Evolutionary conservation across 1,140 invertebrate genomes (phyloP), one percentile per base, ranked within the genome.

Genomic region (Aphaenogaster rudis): DNA sequence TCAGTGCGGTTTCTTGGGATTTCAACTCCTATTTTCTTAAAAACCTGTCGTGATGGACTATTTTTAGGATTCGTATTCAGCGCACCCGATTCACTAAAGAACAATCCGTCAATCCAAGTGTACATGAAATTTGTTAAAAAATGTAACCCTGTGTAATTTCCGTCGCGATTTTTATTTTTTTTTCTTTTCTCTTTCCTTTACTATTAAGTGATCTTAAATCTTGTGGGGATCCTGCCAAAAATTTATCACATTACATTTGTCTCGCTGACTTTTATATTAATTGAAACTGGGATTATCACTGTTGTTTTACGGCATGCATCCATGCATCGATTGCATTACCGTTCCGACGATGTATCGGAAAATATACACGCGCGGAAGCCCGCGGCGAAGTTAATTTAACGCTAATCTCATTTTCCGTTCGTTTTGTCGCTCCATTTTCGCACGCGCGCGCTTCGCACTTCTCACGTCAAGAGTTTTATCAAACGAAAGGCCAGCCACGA

Each of bases 401-500:
- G 42, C 50, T 84, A 84, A 84, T 33, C 9, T 59, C 64, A 39
- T 57, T 79, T 72, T 28, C 67, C 17, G 28, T 54, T 59, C 42
- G 42, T 59, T 82, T 82, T 42, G 36, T 36, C 66, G 67, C 15
- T 71, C 48, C 48, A 59, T 45, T 82, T 61, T 74, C 42, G 67
- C 52, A 8, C 64, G 33, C 36, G 36, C 39, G 33, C 63, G 39
- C 8, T 8, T n/a, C 45, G 57, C 42, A n/a, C 64, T 7, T 33
- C 28, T 33, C 11, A 11, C 79, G 64, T 6, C 13, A 13, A 57
- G 42, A 42, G 45, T 82, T 74, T 63, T 76, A 76, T 84, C 42
- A 33, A 69, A 61, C 42, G 21, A 76, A 50, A 74, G 67, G 69
- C 76, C 80, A 82, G 80, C 13, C n/a, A 28, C 28, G 80, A n/a